Evolutionary conservation across 2,113 vertebrate genomes (phyloP), one percentile per base, ranked within the genome.

Genomic region (Alces alces): DNA sequence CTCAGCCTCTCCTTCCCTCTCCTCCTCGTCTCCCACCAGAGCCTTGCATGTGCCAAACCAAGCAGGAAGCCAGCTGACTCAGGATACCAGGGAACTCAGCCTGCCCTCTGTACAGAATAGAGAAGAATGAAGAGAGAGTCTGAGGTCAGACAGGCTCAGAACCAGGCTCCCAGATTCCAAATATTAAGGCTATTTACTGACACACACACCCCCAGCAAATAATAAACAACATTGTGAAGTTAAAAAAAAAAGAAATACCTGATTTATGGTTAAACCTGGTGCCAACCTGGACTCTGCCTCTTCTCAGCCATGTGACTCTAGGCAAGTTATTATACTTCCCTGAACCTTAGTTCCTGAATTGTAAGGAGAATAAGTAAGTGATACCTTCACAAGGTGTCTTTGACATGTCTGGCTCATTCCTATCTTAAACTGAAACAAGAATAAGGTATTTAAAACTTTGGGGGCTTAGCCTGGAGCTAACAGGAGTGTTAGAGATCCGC

Each of bases 301-400:
- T 96, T 92, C n/a, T 73, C 87, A 92, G 5, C 95, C 91, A 11
- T 97, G 91, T 85, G 57, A 54, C 84, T 90, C 47, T 36, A 78
- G 36, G 50, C 73, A 96, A 92, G 17, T 93, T 61, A 57, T 17
- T 92, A 14, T 60, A 52, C 84, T 66, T 97, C 30, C 80, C 93
- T 92, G 94, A 95, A 73, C 84, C 58, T 89, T 54, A 27, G 61
- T 94, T 95, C 66, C 55, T 96, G 79, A 55, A 14, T 16, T 86
- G 10, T 86, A 79, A 95, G 50, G 76, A 91, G 39, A 54, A 50
- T 55, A 13, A 16, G 39, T 73, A 28, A 91, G 8, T n/a, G 43
- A 54, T 78, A 7, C 54, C 57, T 86, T 91, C 82, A 80, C 47
- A 83, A 76, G 64, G 17, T 43, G 83, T 87, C 70, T 76, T 52